A percentile compares a stretch with the other conserved stretches of the same genome.
Conservation (phyloP, 2,797 vertebrate species). For the Sylvilagus floridanus region DNA sequence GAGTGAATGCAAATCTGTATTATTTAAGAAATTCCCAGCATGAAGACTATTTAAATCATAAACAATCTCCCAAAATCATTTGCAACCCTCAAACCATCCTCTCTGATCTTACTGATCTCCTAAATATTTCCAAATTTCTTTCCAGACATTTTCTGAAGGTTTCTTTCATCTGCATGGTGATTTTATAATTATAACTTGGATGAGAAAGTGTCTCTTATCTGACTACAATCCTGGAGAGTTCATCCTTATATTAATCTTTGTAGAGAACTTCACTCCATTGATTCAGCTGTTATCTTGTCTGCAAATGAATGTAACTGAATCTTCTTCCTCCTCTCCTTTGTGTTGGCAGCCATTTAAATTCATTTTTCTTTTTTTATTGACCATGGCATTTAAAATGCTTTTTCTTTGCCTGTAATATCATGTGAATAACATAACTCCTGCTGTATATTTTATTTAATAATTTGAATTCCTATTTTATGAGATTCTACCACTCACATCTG, state of each 20-base stretch:
- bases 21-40: not conserved
- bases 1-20: not conserved
- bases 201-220: not conserved
- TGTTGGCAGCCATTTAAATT: not conserved
- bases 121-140: constrained; percentile 26
- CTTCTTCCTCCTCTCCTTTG: not conserved
- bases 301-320: not conserved
- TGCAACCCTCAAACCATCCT: not conserved
- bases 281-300: not conserved
- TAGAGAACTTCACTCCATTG: not conserved
- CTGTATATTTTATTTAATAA: not conserved
- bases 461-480: constrained; percentile 1
- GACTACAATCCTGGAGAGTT: not conserved
- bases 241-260: not conserved
- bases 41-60: not conserved
- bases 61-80: not conserved
- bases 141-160: not conserved
- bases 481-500: not conserved
- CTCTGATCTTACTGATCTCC: not conserved
- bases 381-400: not conserved
- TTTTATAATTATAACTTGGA: not conserved
- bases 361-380: constrained; percentile 8
- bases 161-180: not conserved
- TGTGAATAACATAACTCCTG: not conserved
- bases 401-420: not conserved